These are phyloP conservation scores for Peromyscus eremicus DNA, from an alignment of 2,797 vertebrate genomes.

Conservation along the genomic window DNA sequence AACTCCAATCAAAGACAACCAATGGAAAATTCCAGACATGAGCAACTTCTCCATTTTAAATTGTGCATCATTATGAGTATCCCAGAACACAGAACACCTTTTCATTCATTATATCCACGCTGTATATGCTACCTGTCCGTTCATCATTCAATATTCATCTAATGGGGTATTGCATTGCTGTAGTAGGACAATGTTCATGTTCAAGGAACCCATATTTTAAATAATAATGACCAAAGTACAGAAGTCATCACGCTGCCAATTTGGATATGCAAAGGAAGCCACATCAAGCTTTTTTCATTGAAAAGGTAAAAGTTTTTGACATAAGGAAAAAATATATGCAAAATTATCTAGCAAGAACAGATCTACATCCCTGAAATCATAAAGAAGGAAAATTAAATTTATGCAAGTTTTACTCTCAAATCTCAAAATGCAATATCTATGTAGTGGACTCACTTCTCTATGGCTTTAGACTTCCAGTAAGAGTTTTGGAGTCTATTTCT, in stretches of 20 bases:
- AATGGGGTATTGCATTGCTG: no score
- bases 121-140: neutral
- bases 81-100: neutral
- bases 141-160: neutral
- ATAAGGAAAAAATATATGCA: neutral
- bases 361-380: neutral
- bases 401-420: neutral
- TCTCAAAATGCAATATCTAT: neutral
- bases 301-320: neutral
- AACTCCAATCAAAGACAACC: neutral
- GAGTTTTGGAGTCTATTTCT: neutral
- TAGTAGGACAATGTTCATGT: neutral
- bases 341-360: neutral
- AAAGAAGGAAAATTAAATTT: neutral
- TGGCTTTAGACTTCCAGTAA: neutral
- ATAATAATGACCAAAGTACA: neutral
- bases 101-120: neutral
- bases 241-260: neutral
- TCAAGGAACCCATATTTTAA: neutral
- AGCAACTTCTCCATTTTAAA: neutral
- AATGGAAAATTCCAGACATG: neutral
- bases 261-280: neutral
- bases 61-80: neutral
- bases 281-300: neutral
- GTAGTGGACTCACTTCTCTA: neutral